Evolutionary conservation across 2,113 vertebrate genomes (phyloP).

Genomic region (Bungarus multicinctus): DNA sequence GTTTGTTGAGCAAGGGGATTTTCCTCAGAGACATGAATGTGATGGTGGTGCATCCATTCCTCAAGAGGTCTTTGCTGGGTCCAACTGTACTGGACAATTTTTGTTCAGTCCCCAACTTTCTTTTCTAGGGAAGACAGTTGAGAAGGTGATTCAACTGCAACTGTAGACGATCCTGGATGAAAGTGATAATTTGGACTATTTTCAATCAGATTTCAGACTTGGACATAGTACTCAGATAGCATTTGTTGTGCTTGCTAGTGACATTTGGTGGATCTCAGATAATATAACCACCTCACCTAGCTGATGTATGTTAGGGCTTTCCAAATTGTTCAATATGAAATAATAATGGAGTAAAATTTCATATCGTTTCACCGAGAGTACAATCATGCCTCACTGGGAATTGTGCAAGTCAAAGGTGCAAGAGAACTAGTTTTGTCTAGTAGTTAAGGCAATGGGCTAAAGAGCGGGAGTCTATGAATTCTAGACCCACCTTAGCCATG

Average conservation of each 20-base stretch:
- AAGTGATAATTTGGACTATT: neutral
- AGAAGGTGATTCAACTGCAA: neutral
- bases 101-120: neutral
- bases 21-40: neutral
- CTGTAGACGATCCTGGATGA: neutral
- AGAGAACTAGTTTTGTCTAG: neutral
- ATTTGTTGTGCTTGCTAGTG: neutral
- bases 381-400: neutral
- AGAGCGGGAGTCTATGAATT: neutral
- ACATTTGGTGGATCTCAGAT: neutral
- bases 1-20: neutral
- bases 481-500: neutral
- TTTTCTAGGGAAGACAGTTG: neutral
- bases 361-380: neutral
- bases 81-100: neutral
- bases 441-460: neutral
- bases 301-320: neutral
- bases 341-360: neutral
- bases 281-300: neutral
- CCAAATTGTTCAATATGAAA: neutral
- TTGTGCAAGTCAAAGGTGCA: neutral
- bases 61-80: neutral
- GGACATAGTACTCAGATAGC: neutral
- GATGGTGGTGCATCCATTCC: neutral
- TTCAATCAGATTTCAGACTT: neutral